These are phyloP conservation scores for Piprites chloris DNA, from an alignment of 2,113 vertebrate species.

Conservation along the genomic window DNA sequence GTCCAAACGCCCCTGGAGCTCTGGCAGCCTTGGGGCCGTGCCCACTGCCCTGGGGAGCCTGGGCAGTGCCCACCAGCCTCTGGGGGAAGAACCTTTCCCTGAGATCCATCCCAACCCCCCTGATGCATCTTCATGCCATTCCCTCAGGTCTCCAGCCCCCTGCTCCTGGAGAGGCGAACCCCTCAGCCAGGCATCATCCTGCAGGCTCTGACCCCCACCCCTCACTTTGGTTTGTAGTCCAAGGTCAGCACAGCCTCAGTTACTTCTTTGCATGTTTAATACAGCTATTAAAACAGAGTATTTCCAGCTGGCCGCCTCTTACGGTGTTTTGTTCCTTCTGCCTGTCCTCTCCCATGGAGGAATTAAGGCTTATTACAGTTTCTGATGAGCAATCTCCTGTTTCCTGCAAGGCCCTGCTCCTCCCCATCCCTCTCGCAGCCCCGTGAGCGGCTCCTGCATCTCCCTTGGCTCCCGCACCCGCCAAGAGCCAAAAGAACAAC, in stretches of 20 bases:
- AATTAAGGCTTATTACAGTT: not conserved
- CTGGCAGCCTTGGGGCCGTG: not conserved
- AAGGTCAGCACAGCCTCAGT: not conserved
- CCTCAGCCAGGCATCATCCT: fast-evolving
- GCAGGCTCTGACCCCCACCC: not conserved
- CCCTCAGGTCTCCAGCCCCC: not conserved
- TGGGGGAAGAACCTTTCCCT: not conserved
- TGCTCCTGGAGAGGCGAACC: not conserved
- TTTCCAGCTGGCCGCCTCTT: not conserved
- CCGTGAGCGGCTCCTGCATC: not conserved
- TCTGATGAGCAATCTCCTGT: not conserved
- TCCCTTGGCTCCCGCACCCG: not conserved
- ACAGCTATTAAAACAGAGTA: not conserved
- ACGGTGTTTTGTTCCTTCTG: not conserved
- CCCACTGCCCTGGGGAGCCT: not conserved
- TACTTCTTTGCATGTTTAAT: not conserved
- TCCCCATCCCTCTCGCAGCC: not conserved
- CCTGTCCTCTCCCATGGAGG: not conserved
- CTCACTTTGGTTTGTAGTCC: not conserved
- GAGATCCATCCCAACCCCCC: not conserved
- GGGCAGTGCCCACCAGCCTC: not conserved
- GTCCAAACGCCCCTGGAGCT: not conserved
- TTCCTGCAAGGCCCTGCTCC: not conserved
- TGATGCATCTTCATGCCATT: not conserved
- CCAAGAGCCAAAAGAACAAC: not conserved